Evolutionary conservation across 2,113 vertebrate species (phyloP).

Genomic region (Poicephalus meyeri): DNA sequence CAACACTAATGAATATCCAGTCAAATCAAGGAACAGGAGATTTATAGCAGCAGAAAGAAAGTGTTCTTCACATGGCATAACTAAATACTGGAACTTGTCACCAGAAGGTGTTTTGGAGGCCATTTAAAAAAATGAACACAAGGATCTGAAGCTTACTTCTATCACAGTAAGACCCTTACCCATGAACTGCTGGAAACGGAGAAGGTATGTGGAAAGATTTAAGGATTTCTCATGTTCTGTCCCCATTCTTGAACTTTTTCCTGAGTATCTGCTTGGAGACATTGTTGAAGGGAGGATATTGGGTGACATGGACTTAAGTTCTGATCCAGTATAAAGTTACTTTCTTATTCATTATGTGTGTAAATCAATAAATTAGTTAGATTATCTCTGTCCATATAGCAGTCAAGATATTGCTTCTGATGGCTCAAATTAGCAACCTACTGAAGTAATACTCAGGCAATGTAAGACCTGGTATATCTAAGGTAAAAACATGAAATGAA

Average conservation of each 20-base stretch:
- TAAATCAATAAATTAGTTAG: neutral
- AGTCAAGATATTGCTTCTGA: neutral
- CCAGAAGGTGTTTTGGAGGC: neutral
- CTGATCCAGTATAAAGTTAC: neutral
- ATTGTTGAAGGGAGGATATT: neutral
- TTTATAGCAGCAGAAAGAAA: neutral
- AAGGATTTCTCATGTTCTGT: neutral
- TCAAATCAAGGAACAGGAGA: neutral
- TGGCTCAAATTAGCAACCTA: neutral
- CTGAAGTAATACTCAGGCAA: neutral
- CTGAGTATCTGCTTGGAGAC: neutral
- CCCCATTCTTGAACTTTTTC: neutral
- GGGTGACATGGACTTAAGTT: neutral
- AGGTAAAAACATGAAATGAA: neutral
- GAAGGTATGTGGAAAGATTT: neutral
- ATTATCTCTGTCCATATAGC: neutral
- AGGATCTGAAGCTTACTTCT: neutral
- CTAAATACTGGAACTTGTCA: neutral
- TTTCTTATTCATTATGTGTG: neutral
- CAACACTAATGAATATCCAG: neutral
- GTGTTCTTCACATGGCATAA: neutral
- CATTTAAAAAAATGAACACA: neutral
- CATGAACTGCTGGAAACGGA: neutral
- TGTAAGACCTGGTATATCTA: neutral
- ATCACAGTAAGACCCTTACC: neutral